phyloP scores from a whole-genome alignment of 1,140 invertebrate genomes.

The Euschistus heros region DNA sequence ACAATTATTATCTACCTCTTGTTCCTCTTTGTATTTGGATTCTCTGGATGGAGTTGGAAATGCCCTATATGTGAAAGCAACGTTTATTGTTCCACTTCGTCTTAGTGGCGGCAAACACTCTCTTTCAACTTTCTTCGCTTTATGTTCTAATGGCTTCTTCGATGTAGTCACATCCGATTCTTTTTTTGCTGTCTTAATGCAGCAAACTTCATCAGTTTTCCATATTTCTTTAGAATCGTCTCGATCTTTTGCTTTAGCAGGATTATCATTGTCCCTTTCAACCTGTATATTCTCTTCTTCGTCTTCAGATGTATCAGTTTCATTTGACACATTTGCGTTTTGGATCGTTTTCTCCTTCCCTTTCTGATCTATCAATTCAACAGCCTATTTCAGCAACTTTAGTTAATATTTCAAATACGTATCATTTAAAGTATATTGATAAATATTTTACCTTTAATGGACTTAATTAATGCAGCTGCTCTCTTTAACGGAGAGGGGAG shows the following conservation, averaged over 20 bases:
- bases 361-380: not conserved
- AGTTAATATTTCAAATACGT: no score
- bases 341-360: constrained; percentile 8
- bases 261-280: not conserved
- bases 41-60: constrained; percentile 77
- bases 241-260: not conserved
- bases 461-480: not conserved
- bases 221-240: constrained; percentile 5
- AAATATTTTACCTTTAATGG: not conserved
- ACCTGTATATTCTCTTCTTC: not conserved
- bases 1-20: no score
- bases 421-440: no score
- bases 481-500: not conserved
- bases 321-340: constrained; percentile 1
- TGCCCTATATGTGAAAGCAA: constrained; percentile 61
- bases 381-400: no score
- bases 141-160: constrained; percentile 25
- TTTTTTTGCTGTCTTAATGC: constrained; percentile 28
- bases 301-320: not conserved
- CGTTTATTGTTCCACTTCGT: constrained; percentile 44
- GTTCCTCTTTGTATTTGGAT: constrained; percentile 58
- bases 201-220: constrained; percentile 15
- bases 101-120: constrained; percentile 44
- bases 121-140: constrained; percentile 1
- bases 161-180: constrained; percentile 33